These are phyloP conservation scores for Aurelia aurita complex sp. Pacific DNA, from an alignment of 30 jellyfish, hydroid and myxozoan species.

Conservation along the genomic window DNA sequence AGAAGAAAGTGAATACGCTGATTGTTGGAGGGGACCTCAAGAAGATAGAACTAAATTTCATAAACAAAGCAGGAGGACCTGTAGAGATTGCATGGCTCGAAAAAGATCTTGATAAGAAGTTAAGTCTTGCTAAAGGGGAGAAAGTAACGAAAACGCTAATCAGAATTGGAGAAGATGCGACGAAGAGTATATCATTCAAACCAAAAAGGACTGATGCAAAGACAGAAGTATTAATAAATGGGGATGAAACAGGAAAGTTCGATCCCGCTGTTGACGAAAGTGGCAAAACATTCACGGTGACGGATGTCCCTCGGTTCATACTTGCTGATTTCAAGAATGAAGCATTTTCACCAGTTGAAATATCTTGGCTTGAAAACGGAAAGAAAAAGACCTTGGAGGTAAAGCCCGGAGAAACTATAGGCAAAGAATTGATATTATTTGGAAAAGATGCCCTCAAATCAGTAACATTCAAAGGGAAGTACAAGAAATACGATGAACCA, in stretches of 20 bases:
- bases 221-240: conserved; percentile 22
- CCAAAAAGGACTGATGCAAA: conserved; percentile 37
- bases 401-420: background rate
- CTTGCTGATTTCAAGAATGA: conserved; percentile 40
- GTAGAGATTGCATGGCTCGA: conserved; percentile 46
- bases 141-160: background rate
- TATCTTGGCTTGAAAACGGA: conserved; percentile 20
- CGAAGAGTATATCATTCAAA: conserved; percentile 7
- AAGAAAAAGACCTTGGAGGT: conserved; percentile 8
- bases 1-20: conserved; percentile 7
- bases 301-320: conserved; percentile 31
- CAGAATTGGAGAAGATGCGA: background rate
- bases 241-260: conserved; percentile 9
- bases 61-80: conserved; percentile 31
- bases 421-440: background rate
- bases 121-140: conserved; percentile 19
- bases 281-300: conserved; percentile 11
- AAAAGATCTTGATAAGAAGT: background rate
- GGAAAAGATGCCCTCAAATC: conserved; percentile 11
- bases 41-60: background rate
- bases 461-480: conserved; percentile 14
- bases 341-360: conserved; percentile 24
- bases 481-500: conserved; percentile 1
- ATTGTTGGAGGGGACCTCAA: conserved; percentile 16
- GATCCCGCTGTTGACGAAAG: conserved; percentile 12